phyloP scores from a whole-genome alignment of 2,888 invertebrate genomes.

The Hypsopygia costalis region DNA sequence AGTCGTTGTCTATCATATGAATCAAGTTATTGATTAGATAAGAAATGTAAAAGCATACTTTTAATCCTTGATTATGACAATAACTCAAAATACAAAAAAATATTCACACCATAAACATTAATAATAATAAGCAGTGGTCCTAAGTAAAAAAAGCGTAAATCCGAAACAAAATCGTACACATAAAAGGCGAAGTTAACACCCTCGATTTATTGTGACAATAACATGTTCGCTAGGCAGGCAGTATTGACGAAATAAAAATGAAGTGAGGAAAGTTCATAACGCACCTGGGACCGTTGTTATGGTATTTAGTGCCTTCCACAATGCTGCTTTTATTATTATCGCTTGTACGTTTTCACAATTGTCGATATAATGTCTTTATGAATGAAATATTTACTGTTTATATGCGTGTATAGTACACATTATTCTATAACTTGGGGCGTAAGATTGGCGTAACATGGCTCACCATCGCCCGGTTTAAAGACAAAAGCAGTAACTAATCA shows the following conservation, averaged over 20 bases:
- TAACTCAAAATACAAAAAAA: too few species aligned
- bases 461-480: too few species aligned
- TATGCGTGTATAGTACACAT: neutral
- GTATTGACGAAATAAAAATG: slow-evolving; percentile 29
- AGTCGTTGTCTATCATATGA: too few species aligned
- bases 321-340: slow-evolving; percentile 13
- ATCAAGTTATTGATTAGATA: too few species aligned
- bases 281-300: slow-evolving; percentile 24
- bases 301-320: slow-evolving; percentile 19
- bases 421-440: too few species aligned
- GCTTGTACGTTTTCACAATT: slow-evolving; percentile 4
- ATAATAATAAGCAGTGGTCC: too few species aligned
- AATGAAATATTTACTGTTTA: slow-evolving; percentile 1
- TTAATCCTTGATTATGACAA: too few species aligned
- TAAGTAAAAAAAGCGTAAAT: too few species aligned
- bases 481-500: too few species aligned
- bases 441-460: too few species aligned
- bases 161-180: slow-evolving; percentile 18
- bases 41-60: too few species aligned
- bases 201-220: slow-evolving; percentile 34
- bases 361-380: slow-evolving; percentile 4
- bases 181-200: slow-evolving; percentile 31
- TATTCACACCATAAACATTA: too few species aligned
- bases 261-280: slow-evolving; percentile 18
- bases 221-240: slow-evolving; percentile 30